These are phyloP conservation scores for Garra rufa DNA, from an alignment of 2,113 vertebrate species.

Conservation along the genomic window DNA sequence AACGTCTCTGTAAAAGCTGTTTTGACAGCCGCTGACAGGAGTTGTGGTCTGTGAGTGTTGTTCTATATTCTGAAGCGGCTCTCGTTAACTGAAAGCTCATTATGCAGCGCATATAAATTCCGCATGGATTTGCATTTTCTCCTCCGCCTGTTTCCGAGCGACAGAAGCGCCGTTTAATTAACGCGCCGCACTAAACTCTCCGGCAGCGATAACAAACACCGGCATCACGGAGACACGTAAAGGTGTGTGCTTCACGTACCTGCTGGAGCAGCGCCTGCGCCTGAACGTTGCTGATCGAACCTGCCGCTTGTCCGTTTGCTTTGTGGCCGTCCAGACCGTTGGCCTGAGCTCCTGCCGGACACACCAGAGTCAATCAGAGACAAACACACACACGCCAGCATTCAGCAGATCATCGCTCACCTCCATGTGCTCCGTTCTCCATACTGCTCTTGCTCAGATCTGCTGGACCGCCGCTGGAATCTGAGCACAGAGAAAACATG, in stretches of 20 bases:
- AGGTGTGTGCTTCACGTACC: constrained; percentile 75
- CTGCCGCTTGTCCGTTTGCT: constrained; percentile 87
- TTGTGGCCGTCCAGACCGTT: constrained; percentile 96
- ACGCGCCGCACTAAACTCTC: constrained; percentile 78
- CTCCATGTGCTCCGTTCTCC: constrained; percentile 79
- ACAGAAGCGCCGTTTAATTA: constrained; percentile 92
- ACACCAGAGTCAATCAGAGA: background rate
- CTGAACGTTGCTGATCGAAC: constrained; percentile 92
- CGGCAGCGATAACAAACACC: background rate
- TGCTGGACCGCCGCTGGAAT: constrained; percentile 1
- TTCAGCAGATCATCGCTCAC: constrained; percentile 56
- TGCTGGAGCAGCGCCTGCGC: constrained; percentile 98
- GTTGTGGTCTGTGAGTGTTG: too few species aligned
- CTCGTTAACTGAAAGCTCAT: constrained; percentile 58
- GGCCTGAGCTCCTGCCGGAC: constrained; percentile 83
- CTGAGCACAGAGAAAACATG: background rate
- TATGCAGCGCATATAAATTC: constrained; percentile 92
- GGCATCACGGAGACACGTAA: too few species aligned
- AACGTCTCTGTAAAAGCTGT: too few species aligned
- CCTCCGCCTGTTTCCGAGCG: constrained; percentile 95
- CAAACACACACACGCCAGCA: background rate
- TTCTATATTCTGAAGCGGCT: background rate
- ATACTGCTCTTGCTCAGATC: constrained; percentile 82
- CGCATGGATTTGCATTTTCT: constrained; percentile 99
- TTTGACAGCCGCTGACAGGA: too few species aligned